These are phyloP conservation scores for Bombus huntii DNA, from an alignment of 1,140 invertebrate species.

Conservation along the genomic window DNA sequence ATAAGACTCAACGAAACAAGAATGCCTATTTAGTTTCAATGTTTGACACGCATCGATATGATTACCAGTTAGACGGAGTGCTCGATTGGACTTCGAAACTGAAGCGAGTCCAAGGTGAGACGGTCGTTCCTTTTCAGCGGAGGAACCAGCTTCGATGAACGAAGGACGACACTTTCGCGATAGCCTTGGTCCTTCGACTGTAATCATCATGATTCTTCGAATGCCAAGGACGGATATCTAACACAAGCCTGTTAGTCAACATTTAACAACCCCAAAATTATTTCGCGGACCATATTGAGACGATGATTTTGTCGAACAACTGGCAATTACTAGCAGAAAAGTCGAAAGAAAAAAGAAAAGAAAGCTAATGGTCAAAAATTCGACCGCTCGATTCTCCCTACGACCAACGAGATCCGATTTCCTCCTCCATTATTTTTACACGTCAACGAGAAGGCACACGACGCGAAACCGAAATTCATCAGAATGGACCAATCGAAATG, in stretches of 20 bases:
- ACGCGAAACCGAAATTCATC: background rate
- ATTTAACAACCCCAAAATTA: slow-evolving; percentile 58
- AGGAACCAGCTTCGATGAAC: slow-evolving; percentile 32
- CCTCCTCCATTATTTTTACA: background rate
- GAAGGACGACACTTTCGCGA: slow-evolving; percentile 58
- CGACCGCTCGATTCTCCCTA: background rate
- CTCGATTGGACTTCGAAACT: background rate
- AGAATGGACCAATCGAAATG: background rate
- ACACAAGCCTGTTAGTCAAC: slow-evolving; percentile 37
- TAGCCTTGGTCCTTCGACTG: slow-evolving; percentile 43
- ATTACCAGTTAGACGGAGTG: background rate
- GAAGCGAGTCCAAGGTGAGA: slow-evolving; percentile 35
- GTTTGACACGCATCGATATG: background rate
- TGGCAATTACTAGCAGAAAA: slow-evolving; percentile 41
- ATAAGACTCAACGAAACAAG: background rate
- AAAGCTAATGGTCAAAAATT: background rate
- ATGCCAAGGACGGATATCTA: slow-evolving; percentile 51
- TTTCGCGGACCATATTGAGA: slow-evolving; percentile 34
- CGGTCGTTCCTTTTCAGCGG: slow-evolving; percentile 25
- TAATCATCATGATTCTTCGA: slow-evolving; percentile 59
- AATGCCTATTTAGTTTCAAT: background rate
- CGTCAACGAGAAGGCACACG: background rate
- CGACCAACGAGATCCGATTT: background rate
- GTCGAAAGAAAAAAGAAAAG: background rate
- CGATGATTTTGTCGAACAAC: slow-evolving; percentile 31